These are phyloP conservation scores for Melopsittacus undulatus DNA, from an alignment of 2,797 vertebrate genomes.

Conservation along the genomic window DNA sequence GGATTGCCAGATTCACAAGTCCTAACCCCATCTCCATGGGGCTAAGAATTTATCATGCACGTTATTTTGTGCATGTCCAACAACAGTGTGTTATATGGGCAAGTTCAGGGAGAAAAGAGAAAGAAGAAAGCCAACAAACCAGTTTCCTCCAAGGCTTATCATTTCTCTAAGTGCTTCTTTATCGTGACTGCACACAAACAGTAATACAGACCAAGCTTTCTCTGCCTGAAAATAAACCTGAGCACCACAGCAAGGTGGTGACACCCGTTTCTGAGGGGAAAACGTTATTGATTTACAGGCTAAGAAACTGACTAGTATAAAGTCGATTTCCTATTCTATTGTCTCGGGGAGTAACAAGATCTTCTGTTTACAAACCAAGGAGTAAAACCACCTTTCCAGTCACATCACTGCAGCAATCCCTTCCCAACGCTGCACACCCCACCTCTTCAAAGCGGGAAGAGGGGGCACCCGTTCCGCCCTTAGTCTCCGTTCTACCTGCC, in stretches of 20 bases:
- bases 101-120: fast-evolving
- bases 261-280: not conserved
- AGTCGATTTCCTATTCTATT: not conserved
- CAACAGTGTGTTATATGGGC: fast-evolving
- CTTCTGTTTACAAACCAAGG: not conserved
- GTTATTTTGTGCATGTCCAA: not conserved
- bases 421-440: not conserved
- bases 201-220: not conserved
- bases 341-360: not conserved
- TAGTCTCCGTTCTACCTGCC: not conserved
- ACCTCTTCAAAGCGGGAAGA: not conserved
- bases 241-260: not conserved
- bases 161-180: not conserved
- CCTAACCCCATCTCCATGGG: not conserved
- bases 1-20: not conserved
- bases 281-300: not conserved
- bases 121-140: not conserved
- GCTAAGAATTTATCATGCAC: fast-evolving
- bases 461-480: not conserved
- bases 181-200: not conserved
- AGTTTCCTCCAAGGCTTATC: not conserved
- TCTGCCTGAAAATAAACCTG: not conserved
- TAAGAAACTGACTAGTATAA: not conserved
- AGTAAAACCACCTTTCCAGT: not conserved
- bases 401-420: not conserved